Base-by-base conservation (phyloP, 2,797 vertebrate genomes). In the Betta splendens region DNA sequence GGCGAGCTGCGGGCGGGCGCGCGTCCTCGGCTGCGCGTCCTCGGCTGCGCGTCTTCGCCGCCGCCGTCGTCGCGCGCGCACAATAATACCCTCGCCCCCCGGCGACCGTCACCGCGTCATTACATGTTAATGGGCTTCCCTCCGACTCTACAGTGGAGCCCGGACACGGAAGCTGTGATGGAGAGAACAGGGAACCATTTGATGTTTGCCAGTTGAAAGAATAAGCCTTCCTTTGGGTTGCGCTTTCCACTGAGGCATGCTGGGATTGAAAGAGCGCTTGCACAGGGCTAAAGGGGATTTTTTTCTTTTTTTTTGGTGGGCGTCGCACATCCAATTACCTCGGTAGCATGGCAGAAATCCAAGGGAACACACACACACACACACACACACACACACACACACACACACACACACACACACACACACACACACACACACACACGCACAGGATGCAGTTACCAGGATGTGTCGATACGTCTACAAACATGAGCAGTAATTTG, bases 251-350 rank as follows among this genome's bases (percentile, higher is more conserved):
- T 83, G 82, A 87, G 82, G 80, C 84, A 87, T 76, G 86, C 85
- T 86, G 85, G 84, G 87, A 89, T 83, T 84, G 85, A 87, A 80
- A 85, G 84, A 85, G 84, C 72, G 76, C 84, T 87, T 77, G 86
- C 89, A 88, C 85, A 66, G 59, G 85, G 89, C 84, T 87, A 81
- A 87, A 84, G 77, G 88, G 75, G 87, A 87, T 89, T 92, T n/a
- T n/a, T n/a, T n/a, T n/a, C n/a, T n/a, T n/a, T n/a, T n/a, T n/a
- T n/a, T 90, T 87, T 86, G 86, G 86, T 88, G 85, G 86, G 89
- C 80, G 85, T 86, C 86, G 85, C 84, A 84, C 85, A 85, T 88
- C 85, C 89, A 90, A 90, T 90, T 90, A 90, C 87, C 87, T 86
- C 71, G 50, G 83, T 68, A 82, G 81, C 80, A 85, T 86, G 85